These are phyloP conservation scores for Dryocosmus kuriphilus DNA, from an alignment of 2,888 invertebrate genomes.

Conservation along the genomic window DNA sequence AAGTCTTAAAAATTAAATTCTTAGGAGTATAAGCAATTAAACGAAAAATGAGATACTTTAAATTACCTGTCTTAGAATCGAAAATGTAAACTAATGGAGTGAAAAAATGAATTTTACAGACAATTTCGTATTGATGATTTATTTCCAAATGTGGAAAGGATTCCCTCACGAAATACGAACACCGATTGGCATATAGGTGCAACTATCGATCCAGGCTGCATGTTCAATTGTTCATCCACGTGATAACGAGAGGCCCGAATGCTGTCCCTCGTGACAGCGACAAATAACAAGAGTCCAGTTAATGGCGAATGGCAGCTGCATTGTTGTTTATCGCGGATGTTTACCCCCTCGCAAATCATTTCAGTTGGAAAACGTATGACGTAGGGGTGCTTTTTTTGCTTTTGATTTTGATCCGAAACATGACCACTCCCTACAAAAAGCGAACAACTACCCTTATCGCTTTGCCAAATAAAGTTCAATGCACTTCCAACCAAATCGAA, in stretches of 20 bases:
- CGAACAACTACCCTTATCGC: not conserved
- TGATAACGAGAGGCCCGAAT: conserved; percentile 50
- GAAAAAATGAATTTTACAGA: too few species aligned
- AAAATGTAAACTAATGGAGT: too few species aligned
- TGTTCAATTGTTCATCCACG: conserved; percentile 43
- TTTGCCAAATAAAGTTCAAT: not conserved
- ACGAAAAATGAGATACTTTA: too few species aligned
- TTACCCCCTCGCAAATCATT: conserved; percentile 52
- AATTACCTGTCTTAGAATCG: too few species aligned
- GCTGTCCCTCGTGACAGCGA: conserved; percentile 41
- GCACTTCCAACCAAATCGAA: not conserved
- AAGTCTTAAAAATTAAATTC: too few species aligned
- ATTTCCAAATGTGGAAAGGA: not conserved
- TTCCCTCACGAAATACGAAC: conserved; percentile 23
- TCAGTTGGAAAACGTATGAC: conserved; percentile 10
- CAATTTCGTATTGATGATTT: not conserved
- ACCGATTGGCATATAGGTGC: conserved; percentile 4
- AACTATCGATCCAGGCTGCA: conserved; percentile 16
- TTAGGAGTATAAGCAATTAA: too few species aligned
- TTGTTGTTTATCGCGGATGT: conserved; percentile 47
- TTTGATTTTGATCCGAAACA: conserved; percentile 1
- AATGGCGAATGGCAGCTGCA: conserved; percentile 45
- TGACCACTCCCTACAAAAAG: not conserved
- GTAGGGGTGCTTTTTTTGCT: not conserved
- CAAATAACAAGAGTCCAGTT: conserved; percentile 45